phyloP scores from a whole-genome alignment of 2,888 invertebrate genomes.

The Pristionchus maxplancki region DNA sequence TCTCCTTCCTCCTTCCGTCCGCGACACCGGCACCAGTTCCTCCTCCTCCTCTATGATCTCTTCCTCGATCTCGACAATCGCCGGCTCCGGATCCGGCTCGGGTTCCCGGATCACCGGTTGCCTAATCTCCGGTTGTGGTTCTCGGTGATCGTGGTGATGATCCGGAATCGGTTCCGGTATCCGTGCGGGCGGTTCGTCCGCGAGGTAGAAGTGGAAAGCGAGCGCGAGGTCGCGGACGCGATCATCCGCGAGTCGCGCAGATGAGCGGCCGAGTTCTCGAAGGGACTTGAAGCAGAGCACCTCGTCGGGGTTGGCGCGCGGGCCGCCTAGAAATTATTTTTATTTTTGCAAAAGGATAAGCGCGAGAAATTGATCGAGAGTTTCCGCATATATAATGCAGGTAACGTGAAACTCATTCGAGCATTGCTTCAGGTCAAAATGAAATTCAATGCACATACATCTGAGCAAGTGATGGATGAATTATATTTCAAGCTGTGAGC shows the following conservation, averaged over 20 bases:
- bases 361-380: neutral
- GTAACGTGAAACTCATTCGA: neutral
- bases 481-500: neutral
- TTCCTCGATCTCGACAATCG: constrained; percentile 24
- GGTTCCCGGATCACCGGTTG: neutral
- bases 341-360: neutral
- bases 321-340: constrained; percentile 75
- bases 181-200: neutral
- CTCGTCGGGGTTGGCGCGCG: constrained; percentile 78
- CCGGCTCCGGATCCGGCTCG: neutral
- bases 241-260: neutral
- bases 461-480: no score
- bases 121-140: neutral
- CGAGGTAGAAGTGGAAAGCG: constrained; percentile 48
- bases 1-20: neutral
- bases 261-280: neutral
- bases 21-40: neutral
- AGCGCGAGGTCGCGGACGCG: neutral
- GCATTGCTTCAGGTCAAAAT: neutral
- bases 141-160: neutral
- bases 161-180: neutral
- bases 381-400: neutral
- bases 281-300: constrained; percentile 77
- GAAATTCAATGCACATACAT: neutral
- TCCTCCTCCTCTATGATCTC: constrained; percentile 25